Conservation (phyloP, 2,113 vertebrate species). For the Pachypanchax playfairii region DNA sequence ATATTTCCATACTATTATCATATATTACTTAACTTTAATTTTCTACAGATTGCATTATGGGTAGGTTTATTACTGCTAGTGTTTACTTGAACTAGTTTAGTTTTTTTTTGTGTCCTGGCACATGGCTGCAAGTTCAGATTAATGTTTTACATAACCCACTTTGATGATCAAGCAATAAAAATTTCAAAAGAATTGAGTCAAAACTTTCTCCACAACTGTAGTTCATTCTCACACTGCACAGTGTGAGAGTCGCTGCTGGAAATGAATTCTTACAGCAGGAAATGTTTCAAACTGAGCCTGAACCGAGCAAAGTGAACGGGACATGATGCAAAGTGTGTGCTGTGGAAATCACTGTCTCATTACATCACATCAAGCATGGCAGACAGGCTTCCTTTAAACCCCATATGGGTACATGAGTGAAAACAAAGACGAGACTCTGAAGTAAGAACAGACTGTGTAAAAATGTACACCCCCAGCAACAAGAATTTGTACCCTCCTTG, state of each 20-base stretch:
- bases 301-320: neutral
- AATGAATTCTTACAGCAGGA: neutral
- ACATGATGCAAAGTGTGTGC: neutral
- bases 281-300: neutral
- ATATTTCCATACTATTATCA: neutral
- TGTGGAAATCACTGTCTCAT: neutral
- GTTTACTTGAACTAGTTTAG: neutral
- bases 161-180: neutral
- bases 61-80: neutral
- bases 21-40: neutral
- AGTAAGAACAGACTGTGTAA: no score
- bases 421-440: no score
- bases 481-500: no score
- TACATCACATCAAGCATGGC: neutral
- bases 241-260: neutral
- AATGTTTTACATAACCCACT: neutral
- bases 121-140: neutral
- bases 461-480: no score
- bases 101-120: neutral
- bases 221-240: neutral
- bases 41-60: neutral
- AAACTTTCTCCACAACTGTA: neutral
- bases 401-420: no score
- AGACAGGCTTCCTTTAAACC: no score
- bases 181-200: neutral